These are phyloP conservation scores for Cosmorhoe ocellata DNA, from an alignment of 2,888 invertebrate species.

Conservation along the genomic window DNA sequence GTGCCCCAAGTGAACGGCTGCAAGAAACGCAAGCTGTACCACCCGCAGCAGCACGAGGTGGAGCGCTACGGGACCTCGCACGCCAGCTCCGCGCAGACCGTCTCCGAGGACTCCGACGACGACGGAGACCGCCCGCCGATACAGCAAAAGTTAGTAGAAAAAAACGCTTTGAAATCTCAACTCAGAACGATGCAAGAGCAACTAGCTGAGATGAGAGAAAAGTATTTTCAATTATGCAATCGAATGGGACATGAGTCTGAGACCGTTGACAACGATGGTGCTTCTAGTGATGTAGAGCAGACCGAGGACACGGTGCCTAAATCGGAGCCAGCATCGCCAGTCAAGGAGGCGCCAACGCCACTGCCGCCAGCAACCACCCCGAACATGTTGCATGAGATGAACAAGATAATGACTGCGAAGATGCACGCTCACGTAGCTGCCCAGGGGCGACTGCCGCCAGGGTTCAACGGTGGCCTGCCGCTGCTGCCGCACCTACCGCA, in stretches of 20 bases:
- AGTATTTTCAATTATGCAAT: slow-evolving; percentile 93
- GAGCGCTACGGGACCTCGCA: slow-evolving; percentile 82
- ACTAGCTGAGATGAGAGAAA: slow-evolving; percentile 94
- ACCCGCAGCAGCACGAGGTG: slow-evolving; percentile 95
- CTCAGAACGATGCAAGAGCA: slow-evolving; percentile 94
- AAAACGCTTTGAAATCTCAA: slow-evolving; percentile 92
- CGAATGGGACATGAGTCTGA: slow-evolving; percentile 91
- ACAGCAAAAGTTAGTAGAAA: slow-evolving; percentile 92
- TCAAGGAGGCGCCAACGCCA: slow-evolving; percentile 77
- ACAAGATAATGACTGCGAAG: slow-evolving; percentile 85
- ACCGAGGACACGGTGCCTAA: slow-evolving; percentile 77
- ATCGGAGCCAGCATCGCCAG: slow-evolving; percentile 82
- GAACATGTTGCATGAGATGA: slow-evolving; percentile 85
- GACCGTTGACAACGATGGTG: slow-evolving; percentile 88
- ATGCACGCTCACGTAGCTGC: slow-evolving; percentile 81
- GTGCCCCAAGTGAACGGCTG: slow-evolving; percentile 93
- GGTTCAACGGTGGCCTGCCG: slow-evolving; percentile 82
- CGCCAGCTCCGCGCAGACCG: slow-evolving; percentile 69
- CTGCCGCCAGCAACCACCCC: slow-evolving; percentile 68
- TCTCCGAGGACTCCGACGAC: slow-evolving; percentile 88
- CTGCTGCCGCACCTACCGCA: slow-evolving; percentile 81
- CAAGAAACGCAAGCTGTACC: slow-evolving; percentile 97
- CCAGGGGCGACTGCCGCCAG: slow-evolving; percentile 83
- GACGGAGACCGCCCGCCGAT: slow-evolving; percentile 90
- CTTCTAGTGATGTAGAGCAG: slow-evolving; percentile 87